These are phyloP conservation scores for Sminthurinus aureus DNA, from an alignment of 2,888 invertebrate species.

Conservation along the genomic window DNA sequence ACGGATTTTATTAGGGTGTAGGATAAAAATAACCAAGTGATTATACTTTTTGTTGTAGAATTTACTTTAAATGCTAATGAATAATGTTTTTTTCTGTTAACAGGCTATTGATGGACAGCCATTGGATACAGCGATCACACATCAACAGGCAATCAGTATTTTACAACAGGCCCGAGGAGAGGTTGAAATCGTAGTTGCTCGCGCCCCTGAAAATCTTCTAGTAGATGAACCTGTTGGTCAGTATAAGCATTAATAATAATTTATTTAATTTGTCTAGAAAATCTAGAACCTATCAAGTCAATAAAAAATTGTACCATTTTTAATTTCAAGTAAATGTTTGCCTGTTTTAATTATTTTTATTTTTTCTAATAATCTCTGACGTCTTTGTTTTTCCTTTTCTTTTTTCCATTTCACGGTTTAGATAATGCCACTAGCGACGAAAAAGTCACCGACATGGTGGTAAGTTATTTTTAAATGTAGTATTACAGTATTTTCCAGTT, in stretches of 20 bases:
- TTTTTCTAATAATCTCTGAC: too few relatives aligned
- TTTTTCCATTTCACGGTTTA: conserved; percentile 66
- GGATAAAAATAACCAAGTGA: too few relatives aligned
- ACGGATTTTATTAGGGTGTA: too few relatives aligned
- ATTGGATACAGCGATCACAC: conserved; percentile 80
- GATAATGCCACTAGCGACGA: conserved; percentile 70
- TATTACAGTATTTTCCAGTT: too few relatives aligned
- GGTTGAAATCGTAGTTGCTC: conserved; percentile 72
- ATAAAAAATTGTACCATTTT: too few relatives aligned
- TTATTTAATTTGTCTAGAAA: too few relatives aligned
- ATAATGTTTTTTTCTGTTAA: too few relatives aligned
- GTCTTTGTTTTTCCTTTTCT: conserved; percentile 66
- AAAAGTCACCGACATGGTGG: conserved; percentile 75
- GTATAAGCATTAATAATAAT: background rate
- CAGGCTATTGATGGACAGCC: conserved; percentile 83
- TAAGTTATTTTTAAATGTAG: conserved; percentile 63
- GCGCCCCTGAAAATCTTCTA: conserved; percentile 63
- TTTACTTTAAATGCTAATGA: too few relatives aligned
- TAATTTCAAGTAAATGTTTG: too few relatives aligned
- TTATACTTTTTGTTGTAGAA: too few relatives aligned
- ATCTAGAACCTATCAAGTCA: too few relatives aligned
- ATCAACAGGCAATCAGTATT: conserved; percentile 72
- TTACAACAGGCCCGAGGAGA: conserved; percentile 78
- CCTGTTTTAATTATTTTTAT: too few relatives aligned
- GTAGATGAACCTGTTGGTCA: conserved; percentile 25